phyloP scores from a whole-genome alignment of 2,888 invertebrate genomes.

The Margaritifera margaritifera region DNA sequence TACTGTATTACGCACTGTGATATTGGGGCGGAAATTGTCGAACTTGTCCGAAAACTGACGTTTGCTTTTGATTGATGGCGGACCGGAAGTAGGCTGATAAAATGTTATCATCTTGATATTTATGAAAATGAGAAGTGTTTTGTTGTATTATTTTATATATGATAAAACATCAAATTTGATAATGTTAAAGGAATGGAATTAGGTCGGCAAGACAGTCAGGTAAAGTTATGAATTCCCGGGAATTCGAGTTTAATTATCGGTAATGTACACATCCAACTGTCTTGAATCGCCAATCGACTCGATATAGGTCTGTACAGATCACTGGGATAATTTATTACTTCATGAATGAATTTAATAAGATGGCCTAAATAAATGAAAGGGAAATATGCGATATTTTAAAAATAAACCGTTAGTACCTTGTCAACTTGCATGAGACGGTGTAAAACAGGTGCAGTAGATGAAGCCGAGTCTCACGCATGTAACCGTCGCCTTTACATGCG shows the following conservation, averaged over 20 bases:
- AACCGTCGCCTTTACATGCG: too few relatives aligned
- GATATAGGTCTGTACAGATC: neutral
- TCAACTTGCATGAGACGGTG: too few relatives aligned
- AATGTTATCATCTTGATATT: constrained; percentile 16
- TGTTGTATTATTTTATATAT: constrained; percentile 7
- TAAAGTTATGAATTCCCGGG: constrained; percentile 6
- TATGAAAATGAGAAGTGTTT: constrained; percentile 18
- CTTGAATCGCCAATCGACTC: too few relatives aligned
- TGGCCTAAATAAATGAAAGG: too few relatives aligned
- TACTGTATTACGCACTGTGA: too few relatives aligned
- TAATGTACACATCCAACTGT: constrained; percentile 4
- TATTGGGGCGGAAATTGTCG: constrained; percentile 7
- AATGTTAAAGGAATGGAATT: constrained; percentile 55
- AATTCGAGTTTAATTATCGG: constrained; percentile 2
- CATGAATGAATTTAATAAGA: too few relatives aligned
- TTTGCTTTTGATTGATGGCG: constrained; percentile 31
- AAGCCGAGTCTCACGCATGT: too few relatives aligned
- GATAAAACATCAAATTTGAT: constrained; percentile 15
- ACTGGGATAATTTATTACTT: too few relatives aligned
- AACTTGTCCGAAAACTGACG: constrained; percentile 13
- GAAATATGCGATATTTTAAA: too few relatives aligned
- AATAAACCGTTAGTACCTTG: too few relatives aligned
- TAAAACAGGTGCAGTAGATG: too few relatives aligned
- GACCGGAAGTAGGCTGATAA: constrained; percentile 57
- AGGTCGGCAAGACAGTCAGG: constrained; percentile 57